Conservation (phyloP, 2,888 invertebrate species). For the Minunthozetes semirufus region DNA sequence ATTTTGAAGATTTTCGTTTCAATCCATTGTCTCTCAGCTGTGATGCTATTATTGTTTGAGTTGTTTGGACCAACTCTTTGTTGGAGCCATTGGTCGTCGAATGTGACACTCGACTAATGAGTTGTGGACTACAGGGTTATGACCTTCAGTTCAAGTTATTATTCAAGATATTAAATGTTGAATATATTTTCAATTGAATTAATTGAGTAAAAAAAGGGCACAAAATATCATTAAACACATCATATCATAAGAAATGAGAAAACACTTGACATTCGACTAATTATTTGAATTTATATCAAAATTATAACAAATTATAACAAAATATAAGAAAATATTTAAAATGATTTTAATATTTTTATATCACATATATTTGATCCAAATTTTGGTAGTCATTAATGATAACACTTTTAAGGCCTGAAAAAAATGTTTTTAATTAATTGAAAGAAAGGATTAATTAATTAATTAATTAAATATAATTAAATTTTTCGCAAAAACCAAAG, state of each 20-base stretch:
- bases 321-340: background rate
- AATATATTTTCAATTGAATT: background rate
- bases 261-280: background rate
- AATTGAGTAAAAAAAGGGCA: conserved; percentile 11
- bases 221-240: conserved; percentile 17
- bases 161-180: background rate
- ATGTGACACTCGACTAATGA: no score
- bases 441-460: no score
- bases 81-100: no score
- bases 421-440: background rate
- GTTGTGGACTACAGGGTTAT: no score
- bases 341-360: conserved; percentile 23
- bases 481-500: conserved; percentile 8
- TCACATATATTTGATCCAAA: conserved; percentile 5
- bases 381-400: conserved; percentile 18
- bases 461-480: conserved; percentile 13
- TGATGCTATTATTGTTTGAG: conserved; percentile 22
- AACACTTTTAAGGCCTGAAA: conserved; percentile 5
- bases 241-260: background rate
- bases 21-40: conserved; percentile 20
- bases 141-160: background rate
- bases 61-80: background rate
- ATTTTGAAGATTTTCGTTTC: background rate
- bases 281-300: background rate
- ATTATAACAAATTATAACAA: background rate